phyloP scores from a whole-genome alignment of 2,113 vertebrate species.

The Scomber japonicus region DNA sequence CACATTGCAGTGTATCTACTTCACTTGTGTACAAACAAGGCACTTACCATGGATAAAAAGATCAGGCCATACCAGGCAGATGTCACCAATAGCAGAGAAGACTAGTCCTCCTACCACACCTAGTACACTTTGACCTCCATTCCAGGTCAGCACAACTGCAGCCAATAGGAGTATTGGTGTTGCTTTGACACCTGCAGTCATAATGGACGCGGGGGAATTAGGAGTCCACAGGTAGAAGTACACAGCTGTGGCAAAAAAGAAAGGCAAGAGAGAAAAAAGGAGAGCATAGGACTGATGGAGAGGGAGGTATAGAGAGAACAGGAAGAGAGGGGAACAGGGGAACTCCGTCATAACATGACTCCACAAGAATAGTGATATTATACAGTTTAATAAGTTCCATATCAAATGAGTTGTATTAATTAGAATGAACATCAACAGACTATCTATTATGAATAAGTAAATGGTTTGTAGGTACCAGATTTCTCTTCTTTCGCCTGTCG shows the following conservation, averaged over 20 bases:
- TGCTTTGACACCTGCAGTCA: slow-evolving; percentile 83
- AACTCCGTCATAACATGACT: not conserved
- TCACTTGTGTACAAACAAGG: not conserved
- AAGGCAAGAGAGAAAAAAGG: slow-evolving; percentile 81
- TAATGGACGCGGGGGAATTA: slow-evolving; percentile 66
- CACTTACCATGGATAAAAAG: slow-evolving; percentile 80
- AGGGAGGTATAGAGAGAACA: slow-evolving; percentile 25
- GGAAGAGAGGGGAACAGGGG: not conserved
- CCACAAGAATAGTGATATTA: not conserved
- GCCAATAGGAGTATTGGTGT: slow-evolving; percentile 82
- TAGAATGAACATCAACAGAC: not conserved
- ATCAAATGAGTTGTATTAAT: not conserved
- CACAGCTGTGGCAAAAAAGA: slow-evolving; percentile 74
- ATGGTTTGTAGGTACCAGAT: slow-evolving; percentile 68
- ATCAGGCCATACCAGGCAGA: slow-evolving; percentile 88
- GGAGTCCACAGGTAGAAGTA: slow-evolving; percentile 86
- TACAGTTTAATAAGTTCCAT: not conserved
- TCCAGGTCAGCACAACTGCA: slow-evolving; percentile 79
- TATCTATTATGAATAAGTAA: not conserved
- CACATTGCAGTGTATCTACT: not conserved
- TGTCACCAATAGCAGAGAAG: slow-evolving; percentile 87
- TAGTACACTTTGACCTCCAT: slow-evolving; percentile 74
- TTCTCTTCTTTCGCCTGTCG: slow-evolving; percentile 81
- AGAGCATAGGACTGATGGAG: slow-evolving; percentile 79
- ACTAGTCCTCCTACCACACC: slow-evolving; percentile 82